phyloP scores from a whole-genome alignment of 1,140 invertebrate genomes.

The Venustaconcha ellipsiformis region DNA sequence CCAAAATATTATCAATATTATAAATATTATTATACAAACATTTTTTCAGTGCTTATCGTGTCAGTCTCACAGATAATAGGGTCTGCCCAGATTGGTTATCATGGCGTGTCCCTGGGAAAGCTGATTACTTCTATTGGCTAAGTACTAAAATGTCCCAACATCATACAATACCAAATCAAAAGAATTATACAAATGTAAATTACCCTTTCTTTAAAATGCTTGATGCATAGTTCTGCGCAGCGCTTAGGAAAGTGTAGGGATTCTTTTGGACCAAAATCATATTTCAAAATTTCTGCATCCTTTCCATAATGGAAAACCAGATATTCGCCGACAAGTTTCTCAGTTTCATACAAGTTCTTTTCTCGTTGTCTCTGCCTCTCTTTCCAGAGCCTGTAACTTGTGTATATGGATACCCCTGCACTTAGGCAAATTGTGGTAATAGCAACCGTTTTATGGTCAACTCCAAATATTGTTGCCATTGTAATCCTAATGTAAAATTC shows the following conservation, averaged over 20 bases:
- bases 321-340: conserved; percentile 64
- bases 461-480: conserved; percentile 50
- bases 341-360: conserved; percentile 62
- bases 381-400: conserved; percentile 51
- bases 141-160: neutral
- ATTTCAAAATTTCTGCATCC: conserved; percentile 51
- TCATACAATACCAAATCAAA: neutral
- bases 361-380: conserved; percentile 21
- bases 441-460: conserved; percentile 59
- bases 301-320: conserved; percentile 64
- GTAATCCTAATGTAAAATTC: neutral
- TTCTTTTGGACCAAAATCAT: conserved; percentile 58
- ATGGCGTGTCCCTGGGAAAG: neutral
- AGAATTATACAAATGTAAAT: neutral
- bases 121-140: neutral
- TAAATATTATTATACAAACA: no score
- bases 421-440: conserved; percentile 48
- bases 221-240: conserved; percentile 65
- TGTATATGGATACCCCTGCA: conserved; percentile 54
- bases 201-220: conserved; percentile 46
- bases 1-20: no score
- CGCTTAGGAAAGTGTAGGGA: conserved; percentile 64
- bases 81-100: neutral
- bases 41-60: neutral
- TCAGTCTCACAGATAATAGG: neutral